Conservation (phyloP, 2,888 invertebrate species). For the Reticulitermes lucifugus region DNA sequence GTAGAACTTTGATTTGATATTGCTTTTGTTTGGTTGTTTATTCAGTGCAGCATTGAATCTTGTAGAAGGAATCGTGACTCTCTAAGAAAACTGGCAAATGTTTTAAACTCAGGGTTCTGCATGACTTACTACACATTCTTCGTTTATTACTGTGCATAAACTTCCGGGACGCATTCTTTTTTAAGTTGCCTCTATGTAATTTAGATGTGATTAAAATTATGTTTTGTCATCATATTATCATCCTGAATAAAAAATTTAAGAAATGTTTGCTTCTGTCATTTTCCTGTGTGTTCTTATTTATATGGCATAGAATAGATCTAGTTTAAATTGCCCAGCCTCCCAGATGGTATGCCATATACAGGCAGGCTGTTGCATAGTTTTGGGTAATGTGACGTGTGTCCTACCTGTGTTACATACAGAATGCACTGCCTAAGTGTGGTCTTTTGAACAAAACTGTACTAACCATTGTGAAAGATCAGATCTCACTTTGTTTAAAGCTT, state of each 20-base stretch:
- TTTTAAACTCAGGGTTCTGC: conserved; percentile 31
- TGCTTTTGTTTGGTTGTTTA: conserved; percentile 7
- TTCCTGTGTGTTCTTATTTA: conserved; percentile 37
- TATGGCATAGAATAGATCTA: conserved; percentile 32
- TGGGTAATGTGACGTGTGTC: neutral
- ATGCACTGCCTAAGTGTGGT: neutral
- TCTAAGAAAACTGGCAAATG: conserved; percentile 20
- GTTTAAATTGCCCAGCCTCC: neutral
- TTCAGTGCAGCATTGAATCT: conserved; percentile 2
- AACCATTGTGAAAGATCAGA: neutral
- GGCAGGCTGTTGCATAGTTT: neutral
- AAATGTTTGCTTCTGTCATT: conserved; percentile 33
- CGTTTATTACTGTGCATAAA: neutral
- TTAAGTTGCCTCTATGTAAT: neutral
- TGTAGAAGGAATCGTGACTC: neutral
- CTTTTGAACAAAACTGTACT: neutral
- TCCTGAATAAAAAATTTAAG: neutral
- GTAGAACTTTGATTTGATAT: neutral
- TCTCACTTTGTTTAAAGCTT: neutral
- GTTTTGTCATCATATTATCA: neutral
- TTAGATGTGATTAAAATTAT: neutral
- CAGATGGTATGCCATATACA: neutral
- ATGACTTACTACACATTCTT: conserved; percentile 6
- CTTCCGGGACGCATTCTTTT: neutral
- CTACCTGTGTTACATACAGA: neutral